phyloP scores from a whole-genome alignment of 2,888 invertebrate genomes.

The Watsonalla cultraria region DNA sequence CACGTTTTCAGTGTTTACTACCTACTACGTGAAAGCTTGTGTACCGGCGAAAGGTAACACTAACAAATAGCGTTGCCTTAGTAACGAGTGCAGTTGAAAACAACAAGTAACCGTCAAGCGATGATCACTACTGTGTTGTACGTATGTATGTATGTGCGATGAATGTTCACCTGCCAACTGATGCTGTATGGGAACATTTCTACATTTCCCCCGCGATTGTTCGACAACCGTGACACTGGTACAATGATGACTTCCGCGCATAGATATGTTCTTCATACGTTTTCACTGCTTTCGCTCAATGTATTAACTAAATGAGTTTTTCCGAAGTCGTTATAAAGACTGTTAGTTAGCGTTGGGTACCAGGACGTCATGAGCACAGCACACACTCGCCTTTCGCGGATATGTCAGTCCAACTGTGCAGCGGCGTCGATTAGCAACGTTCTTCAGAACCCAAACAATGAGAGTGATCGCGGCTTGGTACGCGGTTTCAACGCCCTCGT shows the following conservation, averaged over 20 bases:
- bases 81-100: slow-evolving; percentile 50
- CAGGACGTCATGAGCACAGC: slow-evolving; percentile 37
- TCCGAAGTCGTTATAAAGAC: slow-evolving; percentile 25
- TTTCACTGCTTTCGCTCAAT: slow-evolving; percentile 12
- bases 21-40: slow-evolving; percentile 24
- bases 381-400: slow-evolving; percentile 58
- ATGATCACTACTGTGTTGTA: slow-evolving; percentile 41
- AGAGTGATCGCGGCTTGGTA: slow-evolving; percentile 74
- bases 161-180: slow-evolving; percentile 69
- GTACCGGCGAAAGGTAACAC: slow-evolving; percentile 33
- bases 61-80: slow-evolving; percentile 46
- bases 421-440: slow-evolving; percentile 63
- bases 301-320: slow-evolving; percentile 23
- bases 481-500: slow-evolving; percentile 47
- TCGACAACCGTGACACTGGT: slow-evolving; percentile 31
- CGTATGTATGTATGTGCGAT: slow-evolving; percentile 10
- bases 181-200: slow-evolving; percentile 72
- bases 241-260: slow-evolving; percentile 23
- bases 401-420: slow-evolving; percentile 52
- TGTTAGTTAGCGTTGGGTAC: slow-evolving; percentile 16
- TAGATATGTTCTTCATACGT: slow-evolving; percentile 18
- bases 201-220: slow-evolving; percentile 50
- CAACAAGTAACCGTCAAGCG: slow-evolving; percentile 40
- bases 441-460: slow-evolving; percentile 69
- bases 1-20: slow-evolving; percentile 10